These are phyloP conservation scores for Stichopus chloronotus DNA, from an alignment of 35 echinoderm and acorn worm genomes.

Conservation along the genomic window DNA sequence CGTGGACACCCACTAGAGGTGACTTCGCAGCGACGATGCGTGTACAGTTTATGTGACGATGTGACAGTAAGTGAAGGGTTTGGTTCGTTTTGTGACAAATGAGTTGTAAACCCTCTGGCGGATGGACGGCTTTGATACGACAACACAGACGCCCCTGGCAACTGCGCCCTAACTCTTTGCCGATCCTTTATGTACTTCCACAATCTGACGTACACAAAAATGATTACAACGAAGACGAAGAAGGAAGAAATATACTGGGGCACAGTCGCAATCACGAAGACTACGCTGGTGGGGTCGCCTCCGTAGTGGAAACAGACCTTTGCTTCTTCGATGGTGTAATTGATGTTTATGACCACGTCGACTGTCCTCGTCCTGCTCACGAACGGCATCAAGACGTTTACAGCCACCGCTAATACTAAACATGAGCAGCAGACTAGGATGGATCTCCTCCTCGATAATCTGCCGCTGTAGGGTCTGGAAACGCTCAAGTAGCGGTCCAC, in stretches of 20 bases:
- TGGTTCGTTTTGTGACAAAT: no score
- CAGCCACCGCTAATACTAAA: not conserved
- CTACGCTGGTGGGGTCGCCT: no score
- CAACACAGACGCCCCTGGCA: no score
- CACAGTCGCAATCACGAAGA: not conserved
- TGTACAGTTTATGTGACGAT: no score
- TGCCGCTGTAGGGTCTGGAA: not conserved
- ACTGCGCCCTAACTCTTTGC: not conserved
- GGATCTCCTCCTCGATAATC: not conserved
- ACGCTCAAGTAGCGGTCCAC: conserved; percentile 36
- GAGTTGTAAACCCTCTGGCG: not conserved
- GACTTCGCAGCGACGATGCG: no score
- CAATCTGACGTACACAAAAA: conserved; percentile 4
- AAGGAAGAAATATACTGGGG: not conserved
- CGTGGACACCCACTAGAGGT: no score
- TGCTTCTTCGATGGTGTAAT: not conserved
- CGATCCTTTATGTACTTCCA: not conserved
- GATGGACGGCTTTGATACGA: not conserved
- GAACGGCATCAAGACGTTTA: not conserved
- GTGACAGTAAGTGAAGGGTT: no score
- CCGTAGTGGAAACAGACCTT: not conserved
- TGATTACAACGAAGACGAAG: not conserved
- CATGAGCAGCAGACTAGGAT: not conserved
- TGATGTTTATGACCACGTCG: not conserved
- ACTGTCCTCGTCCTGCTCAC: not conserved